phyloP scores from a whole-genome alignment of 1,140 invertebrate genomes.

The Apis mellifera region Amel_HAv3.1 CM009936.2:3056001-3056500 shows the following conservation, averaged over 20 bases:
- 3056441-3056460: neutral
- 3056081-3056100: no score
- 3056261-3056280: slow-evolving; percentile 71
- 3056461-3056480: neutral
- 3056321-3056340: slow-evolving; percentile 81
- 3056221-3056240: slow-evolving; percentile 71
- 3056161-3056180: no score
- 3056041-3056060: no score
- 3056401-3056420: neutral
- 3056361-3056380: slow-evolving; percentile 21
- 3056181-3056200: no score
- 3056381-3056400: neutral
- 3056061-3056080: no score
- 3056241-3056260: slow-evolving; percentile 70
- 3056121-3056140: no score
- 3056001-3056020: neutral
- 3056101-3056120: no score
- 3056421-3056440: neutral
- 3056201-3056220: slow-evolving; percentile 24
- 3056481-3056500: neutral
- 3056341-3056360: slow-evolving; percentile 78
- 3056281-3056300: slow-evolving; percentile 78
- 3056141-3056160: no score
- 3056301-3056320: slow-evolving; percentile 78
- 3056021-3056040: no score